phyloP scores from a whole-genome alignment of 2,113 vertebrate species.

The Trochalopteron elliotii region DNA sequence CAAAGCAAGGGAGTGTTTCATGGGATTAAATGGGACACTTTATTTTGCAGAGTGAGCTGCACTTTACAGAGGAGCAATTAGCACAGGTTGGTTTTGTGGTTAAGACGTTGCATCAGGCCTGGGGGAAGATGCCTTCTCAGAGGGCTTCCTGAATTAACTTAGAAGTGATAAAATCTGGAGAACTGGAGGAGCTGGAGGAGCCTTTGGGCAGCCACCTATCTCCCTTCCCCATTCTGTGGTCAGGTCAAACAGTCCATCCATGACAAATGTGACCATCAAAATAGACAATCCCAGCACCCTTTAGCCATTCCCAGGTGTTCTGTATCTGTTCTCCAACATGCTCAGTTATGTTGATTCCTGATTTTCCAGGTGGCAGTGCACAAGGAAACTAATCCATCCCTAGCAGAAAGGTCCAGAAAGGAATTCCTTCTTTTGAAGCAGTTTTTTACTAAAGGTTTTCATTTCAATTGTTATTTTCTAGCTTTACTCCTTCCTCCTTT shows the following conservation, averaged over 20 bases:
- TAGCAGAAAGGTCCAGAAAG: background rate
- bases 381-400: background rate
- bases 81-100: background rate
- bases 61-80: background rate
- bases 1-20: background rate
- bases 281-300: background rate
- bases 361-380: background rate
- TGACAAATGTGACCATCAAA: background rate
- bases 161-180: background rate
- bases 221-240: background rate
- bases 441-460: background rate
- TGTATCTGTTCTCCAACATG: background rate
- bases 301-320: background rate
- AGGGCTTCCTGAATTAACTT: background rate
- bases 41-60: background rate
- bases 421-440: background rate
- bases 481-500: background rate
- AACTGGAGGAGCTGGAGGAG: background rate
- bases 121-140: background rate
- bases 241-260: background rate
- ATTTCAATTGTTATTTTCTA: background rate
- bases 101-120: background rate
- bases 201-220: background rate
- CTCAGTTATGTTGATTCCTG: background rate
- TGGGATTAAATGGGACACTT: background rate